Percentiles rank a stretch among this genome's conserved stretches.
Conservation (phyloP, 2,888 invertebrate species). For the Myathropa florea region DNA sequence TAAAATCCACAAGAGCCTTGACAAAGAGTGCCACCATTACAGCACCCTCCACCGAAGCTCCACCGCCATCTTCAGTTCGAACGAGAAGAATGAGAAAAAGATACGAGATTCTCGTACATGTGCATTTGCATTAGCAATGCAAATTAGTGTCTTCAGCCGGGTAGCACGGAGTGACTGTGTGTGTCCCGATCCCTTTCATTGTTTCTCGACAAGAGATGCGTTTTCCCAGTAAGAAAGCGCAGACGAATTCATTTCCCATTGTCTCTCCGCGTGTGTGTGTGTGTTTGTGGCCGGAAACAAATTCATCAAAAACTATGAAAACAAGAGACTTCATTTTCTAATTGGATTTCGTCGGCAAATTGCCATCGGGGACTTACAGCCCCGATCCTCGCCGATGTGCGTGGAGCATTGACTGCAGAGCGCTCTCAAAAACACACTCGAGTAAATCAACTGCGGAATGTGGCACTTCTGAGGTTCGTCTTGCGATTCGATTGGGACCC, state of each 20-base stretch:
- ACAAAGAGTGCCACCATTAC: slow-evolving; percentile 26
- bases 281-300: slow-evolving; percentile 50
- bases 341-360: slow-evolving; percentile 34
- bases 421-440: background rate
- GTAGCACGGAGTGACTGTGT: background rate
- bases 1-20: slow-evolving; percentile 34
- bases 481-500: background rate
- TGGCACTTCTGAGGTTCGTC: background rate
- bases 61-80: background rate
- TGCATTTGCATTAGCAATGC: slow-evolving; percentile 41
- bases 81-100: background rate
- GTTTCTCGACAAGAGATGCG: slow-evolving; percentile 18
- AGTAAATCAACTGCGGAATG: background rate
- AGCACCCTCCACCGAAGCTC: slow-evolving; percentile 6
- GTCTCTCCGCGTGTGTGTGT: slow-evolving; percentile 11
- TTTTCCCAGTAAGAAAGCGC: slow-evolving; percentile 30
- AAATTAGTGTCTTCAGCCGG: slow-evolving; percentile 41
- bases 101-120: background rate
- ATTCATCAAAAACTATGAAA: slow-evolving; percentile 15
- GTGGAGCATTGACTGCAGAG: background rate
- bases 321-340: slow-evolving; percentile 1
- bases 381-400: background rate
- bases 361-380: background rate
- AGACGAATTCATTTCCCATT: slow-evolving; percentile 24
- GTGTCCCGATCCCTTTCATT: slow-evolving; percentile 6